These are phyloP conservation scores for Epinephelus cyanopodus DNA, from an alignment of 2,113 vertebrate species.

Conservation along the genomic window DNA sequence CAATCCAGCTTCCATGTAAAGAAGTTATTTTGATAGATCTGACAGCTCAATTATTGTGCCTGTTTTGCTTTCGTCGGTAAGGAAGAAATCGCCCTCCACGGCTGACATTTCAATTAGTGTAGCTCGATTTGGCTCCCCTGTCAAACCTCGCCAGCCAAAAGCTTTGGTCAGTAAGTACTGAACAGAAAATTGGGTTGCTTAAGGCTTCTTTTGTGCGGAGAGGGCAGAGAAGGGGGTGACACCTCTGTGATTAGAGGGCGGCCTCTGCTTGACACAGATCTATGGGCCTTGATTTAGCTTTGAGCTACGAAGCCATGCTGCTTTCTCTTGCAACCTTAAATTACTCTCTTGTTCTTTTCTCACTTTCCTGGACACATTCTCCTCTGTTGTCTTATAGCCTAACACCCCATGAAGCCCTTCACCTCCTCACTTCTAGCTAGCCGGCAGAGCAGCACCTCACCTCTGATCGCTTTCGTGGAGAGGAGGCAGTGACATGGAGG, in stretches of 20 bases:
- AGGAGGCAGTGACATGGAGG: constrained; percentile 37
- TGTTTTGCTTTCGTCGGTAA: constrained; percentile 66
- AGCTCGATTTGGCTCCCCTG: constrained; percentile 53
- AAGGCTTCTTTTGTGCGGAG: constrained; percentile 14
- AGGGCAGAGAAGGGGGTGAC: constrained; percentile 28
- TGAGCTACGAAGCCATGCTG: neutral
- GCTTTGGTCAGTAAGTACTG: constrained; percentile 42
- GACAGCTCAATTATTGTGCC: constrained; percentile 79
- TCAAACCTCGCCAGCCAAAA: constrained; percentile 48
- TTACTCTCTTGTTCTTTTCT: constrained; percentile 16
- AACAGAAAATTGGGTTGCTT: constrained; percentile 56
- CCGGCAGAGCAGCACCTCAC: neutral
- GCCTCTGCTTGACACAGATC: constrained; percentile 31
- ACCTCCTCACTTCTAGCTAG: neutral
- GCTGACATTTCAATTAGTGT: constrained; percentile 80
- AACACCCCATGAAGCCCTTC: neutral
- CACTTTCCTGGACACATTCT: neutral
- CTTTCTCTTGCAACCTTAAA: constrained; percentile 21
- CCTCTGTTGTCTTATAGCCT: neutral
- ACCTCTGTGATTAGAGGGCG: constrained; percentile 43
- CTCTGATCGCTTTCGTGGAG: constrained; percentile 7
- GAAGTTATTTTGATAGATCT: constrained; percentile 71
- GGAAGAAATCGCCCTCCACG: constrained; percentile 58
- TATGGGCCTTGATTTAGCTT: constrained; percentile 29
- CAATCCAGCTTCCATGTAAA: constrained; percentile 35